phyloP scores from a whole-genome alignment of 2,113 vertebrate genomes.

The Chloroceryle aenea region DNA sequence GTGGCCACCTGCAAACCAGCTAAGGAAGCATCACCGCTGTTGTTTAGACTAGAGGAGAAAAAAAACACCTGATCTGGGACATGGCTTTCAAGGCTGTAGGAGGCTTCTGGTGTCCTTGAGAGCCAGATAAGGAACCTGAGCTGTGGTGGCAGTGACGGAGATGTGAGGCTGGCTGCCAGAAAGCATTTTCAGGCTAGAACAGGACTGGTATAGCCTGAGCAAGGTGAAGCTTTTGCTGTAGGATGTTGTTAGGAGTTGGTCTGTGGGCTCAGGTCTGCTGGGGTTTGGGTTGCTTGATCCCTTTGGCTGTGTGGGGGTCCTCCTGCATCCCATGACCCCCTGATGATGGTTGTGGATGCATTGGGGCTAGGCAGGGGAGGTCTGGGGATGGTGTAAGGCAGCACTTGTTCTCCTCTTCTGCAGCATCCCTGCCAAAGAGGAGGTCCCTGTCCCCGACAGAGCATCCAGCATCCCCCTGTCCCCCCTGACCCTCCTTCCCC shows the following conservation, averaged over 20 bases:
- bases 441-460: background rate
- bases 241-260: background rate
- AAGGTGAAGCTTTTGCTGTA: background rate
- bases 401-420: background rate
- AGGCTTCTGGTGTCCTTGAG: background rate
- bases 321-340: background rate
- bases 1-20: background rate
- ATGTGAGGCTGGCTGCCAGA: background rate
- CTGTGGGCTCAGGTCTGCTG: background rate
- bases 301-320: background rate
- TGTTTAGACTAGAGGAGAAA: background rate
- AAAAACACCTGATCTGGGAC: background rate
- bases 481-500: background rate
- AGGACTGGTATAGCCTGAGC: rapidly evolving
- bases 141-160: rapidly evolving
- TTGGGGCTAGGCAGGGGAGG: background rate
- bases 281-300: background rate
- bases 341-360: rapidly evolving
- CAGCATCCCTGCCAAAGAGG: background rate
- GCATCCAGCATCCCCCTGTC: rapidly evolving
- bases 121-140: background rate
- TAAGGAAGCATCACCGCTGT: background rate
- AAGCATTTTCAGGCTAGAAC: background rate
- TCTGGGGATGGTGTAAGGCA: background rate
- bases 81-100: background rate